Base-by-base conservation (phyloP, 2,888 invertebrate genomes). In the Quadroppia sp. region DNA sequence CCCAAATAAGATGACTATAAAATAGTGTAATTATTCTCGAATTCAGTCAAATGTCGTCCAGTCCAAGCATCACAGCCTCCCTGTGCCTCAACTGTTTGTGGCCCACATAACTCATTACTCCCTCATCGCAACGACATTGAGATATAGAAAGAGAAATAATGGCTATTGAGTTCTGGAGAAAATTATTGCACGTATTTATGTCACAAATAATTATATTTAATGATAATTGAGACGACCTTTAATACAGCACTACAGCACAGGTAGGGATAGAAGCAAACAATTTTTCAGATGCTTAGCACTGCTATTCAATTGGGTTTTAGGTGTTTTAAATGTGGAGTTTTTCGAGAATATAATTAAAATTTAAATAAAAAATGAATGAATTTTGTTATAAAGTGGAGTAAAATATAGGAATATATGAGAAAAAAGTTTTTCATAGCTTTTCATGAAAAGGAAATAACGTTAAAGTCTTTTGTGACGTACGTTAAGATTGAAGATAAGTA, bases 41-140 rank as follows among this genome's bases (percentile, higher is more conserved):
- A 36, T 64, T 36, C n/a, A 64, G 7, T 64, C 36, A 64, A 36
- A 64, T 59, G 36, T n/a, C 20, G 36, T 64, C 40, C 20, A 2
- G 40, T 36, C 30, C 64, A 36, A 2, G 20, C 64, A 64, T 64
- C 59, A 59, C 6, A 30, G 13, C 7, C 20, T 28, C 30, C 59
- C 59, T 28, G 59, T 59, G 25, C 30, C 2, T 59, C 13, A 7
- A 45, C 15, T 45, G 45, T 17, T 36, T 11, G 53, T 61, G 61
- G 25, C 64, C 64, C 64, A 64, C 40, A 36, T 64, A 64, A 30
- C 59, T 15, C 59, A 30, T 59, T 30, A 36, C 32, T 30, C 36
- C 40, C 64, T 64, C 25, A 36, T 64, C 36, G n/a, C 64, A 64
- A 64, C 64, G 64, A 64, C 64, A 64, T 64, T 64, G 64, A 64